These are phyloP conservation scores for Knipowitschia caucasica DNA, from an alignment of 2,797 vertebrate genomes.

Conservation along the genomic window DNA sequence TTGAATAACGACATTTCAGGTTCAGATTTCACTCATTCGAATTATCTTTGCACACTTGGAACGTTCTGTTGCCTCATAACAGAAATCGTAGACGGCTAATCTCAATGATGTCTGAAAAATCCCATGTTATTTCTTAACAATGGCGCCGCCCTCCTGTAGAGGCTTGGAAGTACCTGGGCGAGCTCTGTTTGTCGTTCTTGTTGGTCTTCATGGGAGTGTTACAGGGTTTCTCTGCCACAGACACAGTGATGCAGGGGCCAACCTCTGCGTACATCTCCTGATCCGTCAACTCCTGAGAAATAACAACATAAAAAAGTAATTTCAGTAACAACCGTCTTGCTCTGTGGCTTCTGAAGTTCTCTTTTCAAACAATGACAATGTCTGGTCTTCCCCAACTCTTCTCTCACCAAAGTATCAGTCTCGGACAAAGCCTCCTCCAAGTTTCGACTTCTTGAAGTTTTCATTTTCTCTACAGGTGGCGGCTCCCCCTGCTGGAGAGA, in stretches of 20 bases:
- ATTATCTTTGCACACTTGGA: too few species aligned
- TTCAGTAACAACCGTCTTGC: too few species aligned
- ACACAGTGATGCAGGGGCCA: conserved; percentile 79
- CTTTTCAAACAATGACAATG: too few species aligned
- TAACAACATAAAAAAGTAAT: conserved; percentile 15
- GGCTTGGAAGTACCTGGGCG: conserved; percentile 72
- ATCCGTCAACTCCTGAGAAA: conserved; percentile 78
- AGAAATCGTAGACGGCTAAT: too few species aligned
- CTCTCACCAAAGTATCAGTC: conserved; percentile 76
- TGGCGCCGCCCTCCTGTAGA: too few species aligned
- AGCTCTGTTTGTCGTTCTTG: conserved; percentile 80
- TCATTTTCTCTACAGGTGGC: conserved; percentile 80
- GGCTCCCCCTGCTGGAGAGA: conserved; percentile 82
- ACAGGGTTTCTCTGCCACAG: conserved; percentile 82
- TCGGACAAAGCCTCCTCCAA: conserved; percentile 81
- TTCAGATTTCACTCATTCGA: too few species aligned
- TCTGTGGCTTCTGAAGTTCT: too few species aligned
- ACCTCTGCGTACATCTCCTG: conserved; percentile 80
- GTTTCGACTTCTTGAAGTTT: conserved; percentile 80
- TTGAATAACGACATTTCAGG: too few species aligned
- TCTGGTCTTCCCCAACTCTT: too few species aligned
- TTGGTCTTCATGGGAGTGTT: conserved; percentile 81
- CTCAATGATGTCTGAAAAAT: too few species aligned
- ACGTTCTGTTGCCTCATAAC: too few species aligned
- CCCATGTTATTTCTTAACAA: too few species aligned